A percentile compares a stretch with the other conserved stretches of the same genome.
These are phyloP conservation scores for Penelope pileata DNA, from an alignment of 2,113 vertebrate species.

Conservation along the genomic window DNA sequence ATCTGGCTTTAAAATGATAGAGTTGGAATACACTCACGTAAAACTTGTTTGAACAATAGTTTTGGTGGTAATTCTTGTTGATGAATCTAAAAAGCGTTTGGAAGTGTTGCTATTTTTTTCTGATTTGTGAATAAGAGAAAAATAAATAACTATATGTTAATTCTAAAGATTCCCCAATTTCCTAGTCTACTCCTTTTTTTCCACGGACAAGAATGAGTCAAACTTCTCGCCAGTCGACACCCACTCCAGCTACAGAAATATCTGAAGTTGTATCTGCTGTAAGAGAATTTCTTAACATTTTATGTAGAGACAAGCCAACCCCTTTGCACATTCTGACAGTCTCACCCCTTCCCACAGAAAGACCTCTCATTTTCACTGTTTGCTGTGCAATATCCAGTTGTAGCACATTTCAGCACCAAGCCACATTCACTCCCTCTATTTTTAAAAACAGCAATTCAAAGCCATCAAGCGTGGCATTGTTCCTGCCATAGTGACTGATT, in stretches of 20 bases:
- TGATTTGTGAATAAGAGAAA: background rate
- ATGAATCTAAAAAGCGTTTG: background rate
- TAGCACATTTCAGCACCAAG: background rate
- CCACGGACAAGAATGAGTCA: slow-evolving; percentile 54
- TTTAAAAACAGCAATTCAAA: background rate
- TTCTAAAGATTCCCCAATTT: slow-evolving; percentile 2
- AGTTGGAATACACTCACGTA: background rate
- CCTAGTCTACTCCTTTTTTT: background rate
- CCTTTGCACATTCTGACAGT: background rate
- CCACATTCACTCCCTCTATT: background rate
- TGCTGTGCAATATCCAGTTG: background rate
- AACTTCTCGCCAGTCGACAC: slow-evolving; percentile 62
- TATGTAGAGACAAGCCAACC: slow-evolving; percentile 1
- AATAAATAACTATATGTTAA: background rate
- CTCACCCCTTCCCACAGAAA: background rate
- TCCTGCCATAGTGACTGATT: background rate
- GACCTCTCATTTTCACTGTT: background rate
- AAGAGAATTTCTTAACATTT: slow-evolving; percentile 24
- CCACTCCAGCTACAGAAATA: slow-evolving; percentile 60
- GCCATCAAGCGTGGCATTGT: background rate
- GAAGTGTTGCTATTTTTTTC: background rate
- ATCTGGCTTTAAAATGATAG: background rate
- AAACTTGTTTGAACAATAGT: background rate
- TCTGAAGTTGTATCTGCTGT: slow-evolving; percentile 31
- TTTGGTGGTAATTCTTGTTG: background rate